These are phyloP conservation scores for Tachina grossa DNA, from an alignment of 2,888 invertebrate genomes.

Conservation along the genomic window DNA sequence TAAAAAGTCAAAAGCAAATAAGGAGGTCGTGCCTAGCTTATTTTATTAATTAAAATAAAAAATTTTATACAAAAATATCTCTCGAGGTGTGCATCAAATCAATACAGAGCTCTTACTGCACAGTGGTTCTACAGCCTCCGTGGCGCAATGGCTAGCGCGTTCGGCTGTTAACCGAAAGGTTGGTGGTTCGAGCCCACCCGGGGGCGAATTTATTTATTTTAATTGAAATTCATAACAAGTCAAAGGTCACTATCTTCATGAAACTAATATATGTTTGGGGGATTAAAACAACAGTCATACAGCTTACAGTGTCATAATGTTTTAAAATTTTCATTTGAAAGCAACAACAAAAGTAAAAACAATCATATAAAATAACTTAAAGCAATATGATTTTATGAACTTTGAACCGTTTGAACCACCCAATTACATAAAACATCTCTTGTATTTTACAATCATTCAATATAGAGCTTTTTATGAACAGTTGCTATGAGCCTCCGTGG, in stretches of 20 bases:
- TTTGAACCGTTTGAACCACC: no score
- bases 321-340: no score
- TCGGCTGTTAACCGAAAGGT: slow-evolving; percentile 99
- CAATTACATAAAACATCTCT: not conserved
- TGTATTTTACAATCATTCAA: not conserved
- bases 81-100: not conserved
- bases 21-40: no score
- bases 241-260: not conserved
- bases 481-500: slow-evolving; percentile 85
- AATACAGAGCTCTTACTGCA: not conserved
- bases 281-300: no score
- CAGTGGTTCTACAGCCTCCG: slow-evolving; percentile 83
- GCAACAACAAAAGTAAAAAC: no score
- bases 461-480: not conserved
- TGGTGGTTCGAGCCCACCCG: slow-evolving; percentile 99
- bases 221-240: not conserved
- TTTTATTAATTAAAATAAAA: no score
- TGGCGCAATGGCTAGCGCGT: slow-evolving; percentile 99
- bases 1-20: not conserved
- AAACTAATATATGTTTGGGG: no score
- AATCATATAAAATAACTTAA: no score
- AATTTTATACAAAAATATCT: not conserved
- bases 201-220: slow-evolving; percentile 85
- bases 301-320: no score
- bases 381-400: no score